A percentile compares a stretch with the other conserved stretches of the same genome.
Evolutionary conservation across 1,140 invertebrate genomes (phyloP).

Genomic region (Metaphire vulgaris): DNA sequence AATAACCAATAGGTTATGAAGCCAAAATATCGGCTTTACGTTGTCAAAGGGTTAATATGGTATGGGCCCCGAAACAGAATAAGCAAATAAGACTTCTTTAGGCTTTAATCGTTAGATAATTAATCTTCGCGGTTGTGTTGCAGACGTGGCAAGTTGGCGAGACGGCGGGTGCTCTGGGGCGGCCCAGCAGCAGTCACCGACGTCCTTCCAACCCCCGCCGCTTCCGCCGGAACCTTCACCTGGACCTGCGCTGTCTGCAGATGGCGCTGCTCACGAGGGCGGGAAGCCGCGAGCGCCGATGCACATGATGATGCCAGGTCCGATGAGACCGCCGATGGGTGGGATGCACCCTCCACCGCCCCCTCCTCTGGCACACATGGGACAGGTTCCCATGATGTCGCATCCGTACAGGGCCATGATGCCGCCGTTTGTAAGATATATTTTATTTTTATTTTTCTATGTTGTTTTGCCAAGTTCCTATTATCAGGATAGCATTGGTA

Average conservation of each 20-base stretch:
- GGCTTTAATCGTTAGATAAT: too few relatives aligned
- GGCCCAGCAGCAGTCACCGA: slow-evolving; percentile 3
- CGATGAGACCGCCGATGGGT: not conserved
- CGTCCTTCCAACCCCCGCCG: slow-evolving; percentile 35
- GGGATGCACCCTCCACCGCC: not conserved
- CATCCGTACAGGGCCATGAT: not conserved
- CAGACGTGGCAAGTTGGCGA: slow-evolving; percentile 48
- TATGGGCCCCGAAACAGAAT: too few relatives aligned
- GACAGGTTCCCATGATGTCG: not conserved
- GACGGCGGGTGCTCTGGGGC: slow-evolving; percentile 48
- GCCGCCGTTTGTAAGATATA: slow-evolving; percentile 9
- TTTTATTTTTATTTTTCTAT: too few relatives aligned
- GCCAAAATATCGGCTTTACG: too few relatives aligned
- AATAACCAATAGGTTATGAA: too few relatives aligned
- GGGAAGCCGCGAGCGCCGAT: not conserved
- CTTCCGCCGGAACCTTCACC: slow-evolving; percentile 33
- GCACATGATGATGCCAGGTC: not conserved
- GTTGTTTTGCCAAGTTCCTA: too few relatives aligned
- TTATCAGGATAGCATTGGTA: too few relatives aligned
- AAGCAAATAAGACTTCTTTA: too few relatives aligned
- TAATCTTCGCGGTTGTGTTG: too few relatives aligned
- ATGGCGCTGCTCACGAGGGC: not conserved
- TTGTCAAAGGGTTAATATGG: too few relatives aligned
- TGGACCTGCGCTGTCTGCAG: not conserved
- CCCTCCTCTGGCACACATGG: not conserved